These are phyloP conservation scores for Entomyzon cyanotis DNA, from an alignment of 2,113 vertebrate species.

Conservation along the genomic window DNA sequence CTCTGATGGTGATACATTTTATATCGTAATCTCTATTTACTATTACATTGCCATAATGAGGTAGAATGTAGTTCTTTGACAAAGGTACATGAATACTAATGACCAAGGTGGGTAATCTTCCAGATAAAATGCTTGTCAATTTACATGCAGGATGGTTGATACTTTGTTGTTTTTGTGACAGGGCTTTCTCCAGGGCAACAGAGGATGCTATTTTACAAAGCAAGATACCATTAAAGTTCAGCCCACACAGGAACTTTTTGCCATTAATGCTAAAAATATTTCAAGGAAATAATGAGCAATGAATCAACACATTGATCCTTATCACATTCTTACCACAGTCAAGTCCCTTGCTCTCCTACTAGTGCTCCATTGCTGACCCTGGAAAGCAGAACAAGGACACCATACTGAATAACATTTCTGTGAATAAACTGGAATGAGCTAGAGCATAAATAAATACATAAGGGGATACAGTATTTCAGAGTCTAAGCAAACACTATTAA, in stretches of 20 bases:
- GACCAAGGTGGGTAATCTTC: neutral
- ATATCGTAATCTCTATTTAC: neutral
- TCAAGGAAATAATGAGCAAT: neutral
- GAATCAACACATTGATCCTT: neutral
- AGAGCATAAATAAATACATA: neutral
- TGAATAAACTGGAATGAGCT: neutral
- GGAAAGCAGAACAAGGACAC: neutral
- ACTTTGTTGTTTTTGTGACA: neutral
- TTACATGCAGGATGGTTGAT: neutral
- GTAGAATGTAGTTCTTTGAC: neutral
- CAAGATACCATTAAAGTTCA: neutral
- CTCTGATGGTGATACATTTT: neutral
- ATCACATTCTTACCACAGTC: neutral
- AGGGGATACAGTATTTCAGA: neutral
- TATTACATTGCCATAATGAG: neutral
- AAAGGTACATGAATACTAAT: neutral
- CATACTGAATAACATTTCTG: neutral
- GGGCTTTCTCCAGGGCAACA: neutral
- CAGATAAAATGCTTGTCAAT: neutral
- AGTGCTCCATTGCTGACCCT: neutral
- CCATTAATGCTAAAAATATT: neutral
- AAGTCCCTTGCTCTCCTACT: neutral
- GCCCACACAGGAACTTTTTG: neutral
- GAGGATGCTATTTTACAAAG: neutral
- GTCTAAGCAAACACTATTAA: neutral